Base-by-base conservation (phyloP, 2,888 invertebrate species). In the Mythimna loreyi region DNA sequence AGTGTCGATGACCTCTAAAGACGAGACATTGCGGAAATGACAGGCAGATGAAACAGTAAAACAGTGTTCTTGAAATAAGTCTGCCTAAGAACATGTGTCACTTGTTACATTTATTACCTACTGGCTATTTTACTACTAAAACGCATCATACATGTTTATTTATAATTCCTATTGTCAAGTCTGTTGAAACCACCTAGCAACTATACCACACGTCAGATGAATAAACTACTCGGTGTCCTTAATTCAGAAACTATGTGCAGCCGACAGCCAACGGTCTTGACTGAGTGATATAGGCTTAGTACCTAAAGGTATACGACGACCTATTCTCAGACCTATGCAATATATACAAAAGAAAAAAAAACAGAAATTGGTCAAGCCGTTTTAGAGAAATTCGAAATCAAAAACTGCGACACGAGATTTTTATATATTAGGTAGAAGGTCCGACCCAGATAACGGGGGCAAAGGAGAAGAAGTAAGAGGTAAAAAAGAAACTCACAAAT, bases 1-100 rank as follows among this genome's bases (percentile, higher is more conserved):
- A 33, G 19, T 19, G 50, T 60, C 33, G 50, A 25, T 23, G 50
- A 50, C 60, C 23, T 49, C 19, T 55, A 16, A 55, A 56, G 36
- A 8, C 36, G 36, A 56, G 56, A 53, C 11, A n/a, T 33, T 11
- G 11, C 6, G 33, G 33, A 21, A 33, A 55, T 55, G 13, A 5
- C 53, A 30, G 6, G 11, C 21, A 30, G 30, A 53, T n/a, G 4
- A 21, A 30, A 28, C 19, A 0, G 11, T n/a, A 30, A 53, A 49
- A 53, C 9, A 55, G 13, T 33, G n/a, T 13, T 9, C 19, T 28
- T 52, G 28, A 25, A 50, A 50, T 50, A 3, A n/a, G 28, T 30
- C 19, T 28, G 19, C 28, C 4, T 28, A 9, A 28, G 1, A 52
- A n/a, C 55, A 21, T 2, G 7, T 33, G 21, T 6, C n/a, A 19